A percentile compares a stretch with the other conserved stretches of the same genome.
Evolutionary conservation across 1,140 invertebrate genomes (phyloP).

Genomic region (Atopsyche davidsoni): DNA sequence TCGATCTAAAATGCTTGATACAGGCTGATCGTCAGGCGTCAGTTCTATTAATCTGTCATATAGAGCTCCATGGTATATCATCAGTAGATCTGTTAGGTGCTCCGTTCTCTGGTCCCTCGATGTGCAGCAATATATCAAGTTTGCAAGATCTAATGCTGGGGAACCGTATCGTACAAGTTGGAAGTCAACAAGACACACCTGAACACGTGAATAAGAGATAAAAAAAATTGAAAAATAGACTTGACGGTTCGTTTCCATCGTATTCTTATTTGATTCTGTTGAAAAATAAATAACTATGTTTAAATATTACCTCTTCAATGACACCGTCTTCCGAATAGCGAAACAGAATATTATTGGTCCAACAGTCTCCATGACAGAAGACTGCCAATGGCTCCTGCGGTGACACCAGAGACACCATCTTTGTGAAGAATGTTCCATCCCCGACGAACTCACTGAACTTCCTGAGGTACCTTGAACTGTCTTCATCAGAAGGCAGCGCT

Average conservation of each 20-base stretch:
- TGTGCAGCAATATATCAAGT: conserved; percentile 62
- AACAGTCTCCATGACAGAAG: conserved; percentile 69
- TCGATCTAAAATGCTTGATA: conserved; percentile 39
- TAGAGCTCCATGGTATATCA: conserved; percentile 52
- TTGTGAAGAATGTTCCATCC: conserved; percentile 59
- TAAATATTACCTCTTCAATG: conserved; percentile 45
- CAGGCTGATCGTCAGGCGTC: conserved; percentile 43
- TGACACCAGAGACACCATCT: conserved; percentile 59
- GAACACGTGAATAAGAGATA: conserved; percentile 32
- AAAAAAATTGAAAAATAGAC: neutral
- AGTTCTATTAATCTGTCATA: conserved; percentile 43
- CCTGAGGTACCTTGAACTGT: conserved; percentile 51
- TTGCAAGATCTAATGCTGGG: conserved; percentile 59
- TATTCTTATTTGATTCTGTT: conserved; percentile 28
- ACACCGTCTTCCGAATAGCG: conserved; percentile 46
- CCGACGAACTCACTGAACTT: conserved; percentile 57
- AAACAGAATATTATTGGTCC: conserved; percentile 71
- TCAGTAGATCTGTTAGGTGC: conserved; percentile 53
- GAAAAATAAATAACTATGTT: conserved; percentile 6
- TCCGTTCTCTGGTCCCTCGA: conserved; percentile 51
- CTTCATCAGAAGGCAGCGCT: conserved; percentile 45
- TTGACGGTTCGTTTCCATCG: neutral
- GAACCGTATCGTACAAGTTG: conserved; percentile 63
- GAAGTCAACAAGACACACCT: conserved; percentile 66
- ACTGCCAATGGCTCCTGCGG: conserved; percentile 57